phyloP scores from a whole-genome alignment of 2,888 invertebrate species.

The Lamellibrachia satsuma region DNA sequence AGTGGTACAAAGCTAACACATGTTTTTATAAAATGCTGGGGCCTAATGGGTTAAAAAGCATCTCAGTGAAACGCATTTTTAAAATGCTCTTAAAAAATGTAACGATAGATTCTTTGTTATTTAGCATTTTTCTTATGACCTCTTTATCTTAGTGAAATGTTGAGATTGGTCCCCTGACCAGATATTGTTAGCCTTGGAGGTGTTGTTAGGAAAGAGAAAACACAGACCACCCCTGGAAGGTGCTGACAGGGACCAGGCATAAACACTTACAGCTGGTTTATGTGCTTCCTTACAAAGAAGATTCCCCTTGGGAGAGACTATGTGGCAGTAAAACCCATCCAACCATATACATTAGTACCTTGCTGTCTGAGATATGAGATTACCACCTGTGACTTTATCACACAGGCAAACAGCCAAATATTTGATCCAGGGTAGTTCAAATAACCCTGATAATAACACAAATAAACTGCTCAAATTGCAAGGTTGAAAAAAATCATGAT shows the following conservation, averaged over 20 bases:
- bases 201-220: neutral
- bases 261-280: neutral
- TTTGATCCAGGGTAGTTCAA: neutral
- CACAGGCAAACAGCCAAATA: neutral
- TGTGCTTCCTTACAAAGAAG: neutral
- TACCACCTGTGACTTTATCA: neutral
- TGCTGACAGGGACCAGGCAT: neutral
- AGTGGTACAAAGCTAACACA: too few species aligned
- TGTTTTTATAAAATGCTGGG: too few species aligned
- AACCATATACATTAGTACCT: neutral
- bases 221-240: neutral
- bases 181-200: neutral
- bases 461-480: too few species aligned
- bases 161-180: too few species aligned
- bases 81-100: too few species aligned
- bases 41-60: too few species aligned
- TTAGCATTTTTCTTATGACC: too few species aligned
- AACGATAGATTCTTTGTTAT: too few species aligned
- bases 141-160: too few species aligned
- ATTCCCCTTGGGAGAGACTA: neutral
- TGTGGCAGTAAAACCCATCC: neutral
- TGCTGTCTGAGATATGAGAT: neutral
- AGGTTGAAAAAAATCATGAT: too few species aligned
- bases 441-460: too few species aligned
- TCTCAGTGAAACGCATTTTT: too few species aligned